phyloP scores from a whole-genome alignment of 2,888 invertebrate genomes.

The Zygaena filipendulae region DNA sequence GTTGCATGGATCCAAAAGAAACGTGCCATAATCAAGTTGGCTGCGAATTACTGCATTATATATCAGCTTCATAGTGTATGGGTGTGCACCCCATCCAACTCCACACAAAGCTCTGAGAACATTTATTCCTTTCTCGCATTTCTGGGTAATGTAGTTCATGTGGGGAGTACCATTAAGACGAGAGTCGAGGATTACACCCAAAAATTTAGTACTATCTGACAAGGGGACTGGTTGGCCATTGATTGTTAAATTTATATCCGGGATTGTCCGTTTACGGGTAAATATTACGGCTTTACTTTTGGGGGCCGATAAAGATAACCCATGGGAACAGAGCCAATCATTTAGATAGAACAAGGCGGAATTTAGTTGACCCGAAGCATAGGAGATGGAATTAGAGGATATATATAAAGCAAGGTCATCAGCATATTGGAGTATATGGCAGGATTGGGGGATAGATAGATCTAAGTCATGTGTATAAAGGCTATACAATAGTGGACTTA shows the following conservation, averaged over 20 bases:
- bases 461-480: conserved; percentile 12
- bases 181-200: conserved; percentile 11
- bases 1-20: conserved; percentile 15
- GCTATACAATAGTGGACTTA: conserved; percentile 13
- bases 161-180: conserved; percentile 9
- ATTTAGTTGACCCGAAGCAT: conserved; percentile 5
- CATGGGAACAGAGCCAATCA: conserved; percentile 5
- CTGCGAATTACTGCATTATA: conserved; percentile 18
- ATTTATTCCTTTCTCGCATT: conserved; percentile 13
- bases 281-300: too few relatives aligned
- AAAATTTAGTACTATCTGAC: too few relatives aligned
- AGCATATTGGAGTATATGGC: conserved; percentile 14
- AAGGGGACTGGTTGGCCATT: too few relatives aligned
- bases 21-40: conserved; percentile 18
- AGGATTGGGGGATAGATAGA: not conserved
- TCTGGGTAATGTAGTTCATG: conserved; percentile 6
- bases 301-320: too few relatives aligned
- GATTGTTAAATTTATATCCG: too few relatives aligned
- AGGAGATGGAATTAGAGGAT: not conserved
- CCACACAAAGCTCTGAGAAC: conserved; percentile 11
- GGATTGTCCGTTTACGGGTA: too few relatives aligned
- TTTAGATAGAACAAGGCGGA: conserved; percentile 3
- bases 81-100: conserved; percentile 17
- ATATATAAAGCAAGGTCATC: conserved; percentile 12
- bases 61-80: conserved; percentile 13